Conservation (phyloP, 2,113 vertebrate genomes). For the Phoenicopterus ruber region DNA sequence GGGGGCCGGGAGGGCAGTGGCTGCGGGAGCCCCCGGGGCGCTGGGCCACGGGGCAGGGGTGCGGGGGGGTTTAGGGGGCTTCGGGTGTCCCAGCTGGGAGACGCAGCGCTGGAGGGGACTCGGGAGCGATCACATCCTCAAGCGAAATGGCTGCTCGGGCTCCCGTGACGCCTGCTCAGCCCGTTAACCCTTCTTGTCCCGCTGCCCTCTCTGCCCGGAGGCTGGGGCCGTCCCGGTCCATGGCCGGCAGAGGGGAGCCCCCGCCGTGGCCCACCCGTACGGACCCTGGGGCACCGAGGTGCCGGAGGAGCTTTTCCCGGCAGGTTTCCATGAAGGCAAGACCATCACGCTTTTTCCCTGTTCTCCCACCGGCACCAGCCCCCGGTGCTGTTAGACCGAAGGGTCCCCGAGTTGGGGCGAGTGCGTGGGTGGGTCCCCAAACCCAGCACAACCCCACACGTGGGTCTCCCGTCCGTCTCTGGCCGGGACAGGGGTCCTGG, state of each 20-base stretch:
- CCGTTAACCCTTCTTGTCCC: neutral
- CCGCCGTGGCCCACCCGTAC: fast-evolving
- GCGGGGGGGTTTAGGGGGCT: fast-evolving
- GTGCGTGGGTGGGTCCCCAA: too few relatives aligned
- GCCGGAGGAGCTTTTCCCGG: neutral
- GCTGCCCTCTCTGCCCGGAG: neutral
- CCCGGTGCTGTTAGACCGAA: fast-evolving
- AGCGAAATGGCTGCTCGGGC: neutral
- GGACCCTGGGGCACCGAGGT: neutral
- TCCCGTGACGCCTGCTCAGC: neutral
- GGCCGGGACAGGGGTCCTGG: neutral
- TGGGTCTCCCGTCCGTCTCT: too few relatives aligned
- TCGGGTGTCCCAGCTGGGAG: neutral
- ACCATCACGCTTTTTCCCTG: fast-evolving
- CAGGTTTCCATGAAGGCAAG: neutral
- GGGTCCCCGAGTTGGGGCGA: neutral
- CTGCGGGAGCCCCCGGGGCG: fast-evolving
- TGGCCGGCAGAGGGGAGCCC: neutral
- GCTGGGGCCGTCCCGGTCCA: fast-evolving
- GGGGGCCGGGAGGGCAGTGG: fast-evolving
- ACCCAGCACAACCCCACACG: too few relatives aligned
- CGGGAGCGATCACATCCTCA: neutral
- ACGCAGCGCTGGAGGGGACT: fast-evolving
- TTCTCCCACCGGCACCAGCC: neutral
- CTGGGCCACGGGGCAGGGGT: too few relatives aligned